Evolutionary conservation across 1,140 invertebrate genomes (phyloP), one percentile per base, ranked within the genome.

Genomic region (Dendrolimus kikuchii): DNA sequence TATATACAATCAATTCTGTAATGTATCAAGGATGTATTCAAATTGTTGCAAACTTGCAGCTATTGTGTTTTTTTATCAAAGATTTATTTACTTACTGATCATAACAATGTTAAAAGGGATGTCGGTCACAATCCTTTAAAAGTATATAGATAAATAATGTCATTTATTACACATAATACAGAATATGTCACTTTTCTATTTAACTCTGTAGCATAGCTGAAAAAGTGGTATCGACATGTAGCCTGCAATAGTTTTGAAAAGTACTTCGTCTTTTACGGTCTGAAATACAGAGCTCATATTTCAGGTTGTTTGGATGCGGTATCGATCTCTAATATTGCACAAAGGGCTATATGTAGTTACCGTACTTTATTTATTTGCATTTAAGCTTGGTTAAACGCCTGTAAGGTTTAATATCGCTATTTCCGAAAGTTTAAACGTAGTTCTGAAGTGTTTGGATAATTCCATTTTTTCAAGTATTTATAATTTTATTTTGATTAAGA

Each of bases 271-370:
- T 63, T 54, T 60, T 66, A 71, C 78, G 71, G 71, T 65, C 65
- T 60, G 77, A 79, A 79, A 74, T 86, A 86, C 66, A 68, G 80
- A 83, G 81, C 81, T 86, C 81, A 79, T 86, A 83, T 79, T 83
- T 81, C 74, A 59, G 46, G 67, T 71, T 77, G 69, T 61, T 67
- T 59, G 63, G 70, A 55, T 61, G 60, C 50, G 59, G 53, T 71
- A 74, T 74, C 55, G 43, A 55, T 56, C 55, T 9, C 51, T 49
- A 51, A 51, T 60, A 58, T 62, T 64, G 7, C 1, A 42, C 40
- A 38, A 43, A 40, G 36, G 42, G 48, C 50, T 50, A 6, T 55
- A 57, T 54, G 54, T 51, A 23, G 50, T 57, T 43, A 43, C 38
- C 48, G 10, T 38, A 45, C 53, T 58, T 62, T 62, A 9, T 7